Evolutionary conservation across 2,113 vertebrate species (phyloP).

Genomic region (Columbina picui): DNA sequence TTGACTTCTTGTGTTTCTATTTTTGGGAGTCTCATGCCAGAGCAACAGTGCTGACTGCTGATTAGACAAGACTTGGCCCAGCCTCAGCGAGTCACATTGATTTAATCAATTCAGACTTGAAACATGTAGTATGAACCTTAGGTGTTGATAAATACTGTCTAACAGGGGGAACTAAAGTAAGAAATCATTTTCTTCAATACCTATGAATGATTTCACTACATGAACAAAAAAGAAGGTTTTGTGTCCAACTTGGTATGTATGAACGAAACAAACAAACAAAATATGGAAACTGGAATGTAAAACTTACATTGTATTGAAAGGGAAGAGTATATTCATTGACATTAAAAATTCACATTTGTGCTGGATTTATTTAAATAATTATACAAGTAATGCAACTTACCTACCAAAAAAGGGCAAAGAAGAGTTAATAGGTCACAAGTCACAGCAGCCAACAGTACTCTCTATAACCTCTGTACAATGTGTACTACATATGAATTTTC

Average conservation of each 20-base stretch:
- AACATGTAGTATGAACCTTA: neutral
- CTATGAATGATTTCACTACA: neutral
- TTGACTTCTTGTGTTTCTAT: slow-evolving; percentile 66
- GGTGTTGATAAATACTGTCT: slow-evolving; percentile 22
- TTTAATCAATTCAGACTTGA: slow-evolving; percentile 25
- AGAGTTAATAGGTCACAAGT: neutral
- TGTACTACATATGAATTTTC: neutral
- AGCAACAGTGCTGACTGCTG: slow-evolving; percentile 24
- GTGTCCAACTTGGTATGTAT: neutral
- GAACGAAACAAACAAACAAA: neutral
- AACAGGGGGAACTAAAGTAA: neutral
- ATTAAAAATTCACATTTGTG: neutral
- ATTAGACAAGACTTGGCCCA: slow-evolving; percentile 36
- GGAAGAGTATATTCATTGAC: neutral
- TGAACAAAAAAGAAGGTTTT: neutral
- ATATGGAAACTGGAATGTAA: neutral
- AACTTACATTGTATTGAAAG: rapidly evolving
- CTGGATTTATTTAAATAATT: neutral
- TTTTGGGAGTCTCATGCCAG: slow-evolving; percentile 48
- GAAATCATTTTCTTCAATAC: neutral
- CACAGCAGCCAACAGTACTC: neutral
- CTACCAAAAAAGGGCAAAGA: neutral
- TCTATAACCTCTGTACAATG: neutral
- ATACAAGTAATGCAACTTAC: neutral
- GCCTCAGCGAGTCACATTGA: neutral